These are phyloP conservation scores for Lysandra bellargus DNA, from an alignment of 2,888 invertebrate species.

Conservation along the genomic window DNA sequence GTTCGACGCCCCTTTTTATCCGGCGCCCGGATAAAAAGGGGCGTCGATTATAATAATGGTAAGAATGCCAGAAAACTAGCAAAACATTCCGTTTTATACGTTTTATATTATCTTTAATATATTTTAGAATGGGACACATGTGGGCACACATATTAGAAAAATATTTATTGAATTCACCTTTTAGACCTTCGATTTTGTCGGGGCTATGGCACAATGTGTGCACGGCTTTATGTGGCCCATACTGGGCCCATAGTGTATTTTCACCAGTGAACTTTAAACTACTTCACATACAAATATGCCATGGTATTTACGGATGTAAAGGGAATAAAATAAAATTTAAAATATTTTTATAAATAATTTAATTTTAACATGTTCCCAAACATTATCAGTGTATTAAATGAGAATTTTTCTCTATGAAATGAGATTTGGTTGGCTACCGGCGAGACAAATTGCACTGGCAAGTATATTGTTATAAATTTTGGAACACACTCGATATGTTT, in stretches of 20 bases:
- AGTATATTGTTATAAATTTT: not conserved
- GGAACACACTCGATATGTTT: not conserved
- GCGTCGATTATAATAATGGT: not conserved
- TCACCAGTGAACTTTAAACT: conserved; percentile 32
- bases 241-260: conserved; percentile 54
- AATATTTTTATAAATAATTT: not conserved
- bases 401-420: no score
- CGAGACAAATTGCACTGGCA: not conserved
- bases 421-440: not conserved
- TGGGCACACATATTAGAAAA: not conserved
- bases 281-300: conserved; percentile 49
- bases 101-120: no score
- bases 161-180: conserved; percentile 47
- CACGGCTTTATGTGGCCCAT: conserved; percentile 53
- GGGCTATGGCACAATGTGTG: conserved; percentile 55
- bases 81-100: no score
- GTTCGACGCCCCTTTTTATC: no score
- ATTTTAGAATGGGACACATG: no score
- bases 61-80: no score
- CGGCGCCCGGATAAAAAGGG: no score
- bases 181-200: conserved; percentile 57
- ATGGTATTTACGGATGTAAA: conserved; percentile 40
- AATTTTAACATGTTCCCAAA: no score
- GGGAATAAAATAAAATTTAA: not conserved
- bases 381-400: no score